Percentiles rank a stretch among this genome's conserved stretches.
phyloP scores from a whole-genome alignment of 35 echinoderm and acorn worm genomes.

The Apostichopus californicus region DNA sequence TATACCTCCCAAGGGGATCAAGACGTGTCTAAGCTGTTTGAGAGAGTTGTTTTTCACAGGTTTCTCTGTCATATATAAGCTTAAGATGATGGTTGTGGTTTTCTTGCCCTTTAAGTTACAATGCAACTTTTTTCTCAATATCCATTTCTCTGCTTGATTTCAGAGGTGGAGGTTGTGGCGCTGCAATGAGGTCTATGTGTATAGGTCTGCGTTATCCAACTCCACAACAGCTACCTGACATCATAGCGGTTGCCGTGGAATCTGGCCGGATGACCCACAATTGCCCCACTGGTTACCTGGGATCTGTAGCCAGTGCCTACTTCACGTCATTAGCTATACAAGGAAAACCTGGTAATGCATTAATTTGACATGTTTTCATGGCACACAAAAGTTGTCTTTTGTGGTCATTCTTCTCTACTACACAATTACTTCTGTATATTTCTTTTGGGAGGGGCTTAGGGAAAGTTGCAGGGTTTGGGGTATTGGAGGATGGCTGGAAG shows the following conservation, averaged over 20 bases:
- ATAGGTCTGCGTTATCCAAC: conserved; percentile 81
- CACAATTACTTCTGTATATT: no score
- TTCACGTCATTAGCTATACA: conserved; percentile 90
- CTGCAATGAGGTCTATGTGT: conserved; percentile 95
- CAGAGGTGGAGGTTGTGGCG: conserved; percentile 94
- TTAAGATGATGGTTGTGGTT: no score
- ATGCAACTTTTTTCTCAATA: not conserved
- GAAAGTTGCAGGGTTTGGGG: no score
- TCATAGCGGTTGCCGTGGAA: conserved; percentile 81
- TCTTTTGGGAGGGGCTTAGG: no score
- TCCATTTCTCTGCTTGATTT: not conserved
- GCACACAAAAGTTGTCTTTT: not conserved
- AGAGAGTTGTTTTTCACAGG: no score
- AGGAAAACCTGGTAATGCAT: conserved; percentile 59
- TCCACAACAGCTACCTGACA: conserved; percentile 72
- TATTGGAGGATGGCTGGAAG: no score
- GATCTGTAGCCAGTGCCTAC: conserved; percentile 76
- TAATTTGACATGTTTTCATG: not conserved
- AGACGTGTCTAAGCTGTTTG: no score
- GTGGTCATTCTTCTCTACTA: no score
- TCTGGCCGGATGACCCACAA: conserved; percentile 94
- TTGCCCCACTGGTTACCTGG: conserved; percentile 83
- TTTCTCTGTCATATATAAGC: no score
- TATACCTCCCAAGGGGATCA: no score
- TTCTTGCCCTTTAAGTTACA: no score